Evolutionary conservation across 30 jellyfish, hydroid and myxozoan species (phyloP).

Genomic region (Cassiopea andromeda): DNA sequence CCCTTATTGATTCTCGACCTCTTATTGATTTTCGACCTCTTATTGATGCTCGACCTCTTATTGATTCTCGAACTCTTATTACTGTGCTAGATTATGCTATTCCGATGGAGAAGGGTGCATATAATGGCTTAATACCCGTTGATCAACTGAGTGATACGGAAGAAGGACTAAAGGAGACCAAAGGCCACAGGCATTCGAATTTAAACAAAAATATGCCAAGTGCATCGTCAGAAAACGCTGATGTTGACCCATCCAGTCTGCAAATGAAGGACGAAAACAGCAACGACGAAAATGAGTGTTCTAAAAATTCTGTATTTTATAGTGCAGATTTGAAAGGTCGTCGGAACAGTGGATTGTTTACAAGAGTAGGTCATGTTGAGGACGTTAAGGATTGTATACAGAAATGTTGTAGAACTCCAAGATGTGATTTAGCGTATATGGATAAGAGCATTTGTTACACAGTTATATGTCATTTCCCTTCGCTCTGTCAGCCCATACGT

Average conservation of each 20-base stretch:
- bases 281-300: slow-evolving; percentile 62
- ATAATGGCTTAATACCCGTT: slow-evolving; percentile 81
- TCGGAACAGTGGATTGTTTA: slow-evolving; percentile 91
- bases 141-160: slow-evolving; percentile 67
- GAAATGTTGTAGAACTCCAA: slow-evolving; percentile 81
- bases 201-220: slow-evolving; percentile 23
- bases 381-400: slow-evolving; percentile 89
- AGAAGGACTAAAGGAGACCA: slow-evolving; percentile 55
- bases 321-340: slow-evolving; percentile 95
- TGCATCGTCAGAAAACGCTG: slow-evolving; percentile 21
- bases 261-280: slow-evolving; percentile 27
- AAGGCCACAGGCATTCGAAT: slow-evolving; percentile 87
- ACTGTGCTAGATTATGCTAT: slow-evolving; percentile 73
- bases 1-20: no score
- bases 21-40: no score
- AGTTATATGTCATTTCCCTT: slow-evolving; percentile 96
- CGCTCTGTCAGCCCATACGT: slow-evolving; percentile 97
- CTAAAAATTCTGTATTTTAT: slow-evolving; percentile 75
- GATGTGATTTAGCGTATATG: slow-evolving; percentile 95
- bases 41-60: neutral
- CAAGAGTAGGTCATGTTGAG: slow-evolving; percentile 83
- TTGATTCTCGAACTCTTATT: neutral
- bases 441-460: slow-evolving; percentile 81
- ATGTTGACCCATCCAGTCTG: slow-evolving; percentile 51
- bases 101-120: slow-evolving; percentile 97